These are phyloP conservation scores for Bostrychus sinensis DNA, from an alignment of 2,113 vertebrate species.

Conservation along the genomic window DNA sequence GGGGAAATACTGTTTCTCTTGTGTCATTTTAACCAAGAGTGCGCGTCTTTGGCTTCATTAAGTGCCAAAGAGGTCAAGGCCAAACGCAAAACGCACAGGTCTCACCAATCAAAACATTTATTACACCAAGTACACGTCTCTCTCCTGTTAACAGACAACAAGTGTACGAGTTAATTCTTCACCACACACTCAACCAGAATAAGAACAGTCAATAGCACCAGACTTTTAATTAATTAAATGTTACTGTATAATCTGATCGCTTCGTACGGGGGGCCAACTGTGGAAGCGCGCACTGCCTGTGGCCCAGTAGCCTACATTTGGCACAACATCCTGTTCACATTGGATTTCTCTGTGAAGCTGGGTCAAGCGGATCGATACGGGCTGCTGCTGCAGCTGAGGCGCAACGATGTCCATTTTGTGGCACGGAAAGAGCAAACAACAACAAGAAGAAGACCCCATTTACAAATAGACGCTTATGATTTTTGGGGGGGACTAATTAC, in stretches of 20 bases:
- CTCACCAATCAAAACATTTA: no score
- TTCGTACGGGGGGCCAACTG: background rate
- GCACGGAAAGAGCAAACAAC: conserved; percentile 10
- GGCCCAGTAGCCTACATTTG: conserved; percentile 56
- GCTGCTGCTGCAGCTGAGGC: conserved; percentile 20
- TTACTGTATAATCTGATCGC: background rate
- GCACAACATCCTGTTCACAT: conserved; percentile 39
- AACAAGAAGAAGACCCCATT: background rate
- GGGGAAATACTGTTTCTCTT: no score
- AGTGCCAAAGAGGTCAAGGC: conserved; percentile 59
- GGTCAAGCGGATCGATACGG: conserved; percentile 71
- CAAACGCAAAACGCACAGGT: conserved; percentile 58
- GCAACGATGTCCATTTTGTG: conserved; percentile 59
- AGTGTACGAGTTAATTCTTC: background rate
- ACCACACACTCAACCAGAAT: background rate
- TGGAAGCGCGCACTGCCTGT: no score
- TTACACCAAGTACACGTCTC: no score
- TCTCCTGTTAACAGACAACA: background rate
- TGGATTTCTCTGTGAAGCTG: conserved; percentile 60
- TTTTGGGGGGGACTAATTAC: background rate
- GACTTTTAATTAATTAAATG: background rate
- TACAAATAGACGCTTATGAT: background rate
- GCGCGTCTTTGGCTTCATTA: conserved; percentile 49
- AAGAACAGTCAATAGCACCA: background rate
- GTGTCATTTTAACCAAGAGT: no score